Conservation (phyloP, 2,888 invertebrate genomes). For the Drosophila pegasa region DNA sequence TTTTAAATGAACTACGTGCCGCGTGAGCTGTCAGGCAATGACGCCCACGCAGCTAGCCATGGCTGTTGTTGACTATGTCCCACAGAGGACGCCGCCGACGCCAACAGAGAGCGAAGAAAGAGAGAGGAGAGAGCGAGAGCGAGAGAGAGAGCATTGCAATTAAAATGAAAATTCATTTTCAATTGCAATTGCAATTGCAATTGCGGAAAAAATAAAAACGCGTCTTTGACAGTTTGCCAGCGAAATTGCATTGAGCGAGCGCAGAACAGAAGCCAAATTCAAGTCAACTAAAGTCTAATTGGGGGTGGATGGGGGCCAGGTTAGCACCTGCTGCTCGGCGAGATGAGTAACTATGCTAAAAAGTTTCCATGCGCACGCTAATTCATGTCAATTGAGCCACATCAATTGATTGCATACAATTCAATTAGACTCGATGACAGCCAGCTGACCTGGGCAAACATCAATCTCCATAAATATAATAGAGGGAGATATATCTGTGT, state of each 20-base stretch:
- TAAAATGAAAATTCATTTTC: conserved; percentile 52
- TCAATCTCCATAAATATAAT: background rate
- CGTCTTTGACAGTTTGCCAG: conserved; percentile 71
- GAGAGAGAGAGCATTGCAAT: conserved; percentile 26
- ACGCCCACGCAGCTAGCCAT: conserved; percentile 46
- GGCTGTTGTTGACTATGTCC: conserved; percentile 12
- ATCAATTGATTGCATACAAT: conserved; percentile 60
- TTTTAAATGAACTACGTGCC: conserved; percentile 52
- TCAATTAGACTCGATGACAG: conserved; percentile 51
- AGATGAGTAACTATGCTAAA: conserved; percentile 30
- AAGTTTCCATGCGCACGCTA: conserved; percentile 50
- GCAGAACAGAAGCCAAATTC: conserved; percentile 24
- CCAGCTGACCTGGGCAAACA: conserved; percentile 13
- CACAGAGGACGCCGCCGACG: conserved; percentile 8
- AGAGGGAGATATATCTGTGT: background rate
- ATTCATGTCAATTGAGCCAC: conserved; percentile 50
- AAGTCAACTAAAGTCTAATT: conserved; percentile 22
- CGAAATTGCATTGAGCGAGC: conserved; percentile 14
- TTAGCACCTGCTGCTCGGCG: conserved; percentile 15
- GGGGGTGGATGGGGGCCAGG: conserved; percentile 17
- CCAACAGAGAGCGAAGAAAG: background rate
- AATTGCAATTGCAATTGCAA: conserved; percentile 36
- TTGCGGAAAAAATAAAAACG: conserved; percentile 54
- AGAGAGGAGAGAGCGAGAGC: background rate
- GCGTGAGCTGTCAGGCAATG: conserved; percentile 43